Percentiles rank a stretch among this genome's conserved stretches.
These are phyloP conservation scores for Remorina albescens DNA, from an alignment of 2,797 vertebrate species.

Conservation along the genomic window DNA sequence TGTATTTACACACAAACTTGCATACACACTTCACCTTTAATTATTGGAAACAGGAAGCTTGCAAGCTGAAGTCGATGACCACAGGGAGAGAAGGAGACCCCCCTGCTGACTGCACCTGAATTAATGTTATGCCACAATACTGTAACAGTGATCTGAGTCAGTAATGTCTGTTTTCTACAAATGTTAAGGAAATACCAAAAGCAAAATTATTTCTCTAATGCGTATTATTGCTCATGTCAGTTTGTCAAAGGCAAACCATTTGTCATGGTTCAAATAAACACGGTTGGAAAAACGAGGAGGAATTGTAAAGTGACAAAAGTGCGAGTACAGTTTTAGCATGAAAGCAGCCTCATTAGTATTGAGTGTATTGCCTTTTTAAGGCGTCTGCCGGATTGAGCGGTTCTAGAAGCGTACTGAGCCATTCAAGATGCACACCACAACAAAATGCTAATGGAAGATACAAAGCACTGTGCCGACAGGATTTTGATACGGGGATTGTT, in stretches of 20 bases:
- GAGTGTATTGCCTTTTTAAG: slow-evolving; percentile 65
- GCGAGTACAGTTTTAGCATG: slow-evolving; percentile 64
- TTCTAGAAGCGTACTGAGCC: slow-evolving; percentile 68
- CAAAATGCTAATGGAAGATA: slow-evolving; percentile 82
- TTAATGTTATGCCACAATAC: slow-evolving; percentile 51
- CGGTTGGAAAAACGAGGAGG: slow-evolving; percentile 39
- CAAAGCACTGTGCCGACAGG: slow-evolving; percentile 77
- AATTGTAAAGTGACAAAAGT: slow-evolving; percentile 63
- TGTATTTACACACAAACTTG: slow-evolving; percentile 41
- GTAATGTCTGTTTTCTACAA: slow-evolving; percentile 30
- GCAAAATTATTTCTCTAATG: slow-evolving; percentile 19
- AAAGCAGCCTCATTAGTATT: slow-evolving; percentile 79
- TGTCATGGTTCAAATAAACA: slow-evolving; percentile 30
- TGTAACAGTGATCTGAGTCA: slow-evolving; percentile 36
- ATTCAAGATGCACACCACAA: slow-evolving; percentile 80
- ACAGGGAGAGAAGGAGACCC: slow-evolving; percentile 55
- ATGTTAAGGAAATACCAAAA: slow-evolving; percentile 28
- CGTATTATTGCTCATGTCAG: slow-evolving; percentile 26
- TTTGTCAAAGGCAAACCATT: slow-evolving; percentile 42
- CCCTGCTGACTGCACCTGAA: slow-evolving; percentile 60
- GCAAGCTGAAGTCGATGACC: slow-evolving; percentile 68
- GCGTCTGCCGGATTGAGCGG: slow-evolving; percentile 66
- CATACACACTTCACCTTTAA: slow-evolving; percentile 66
- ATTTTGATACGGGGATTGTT: slow-evolving; percentile 82
- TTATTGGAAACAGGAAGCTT: slow-evolving; percentile 67